Percentiles rank a stretch among this genome's conserved stretches.
These are phyloP conservation scores for Chromoteleia sp. DNA, from an alignment of 2,888 invertebrate genomes.

Conservation along the genomic window DNA sequence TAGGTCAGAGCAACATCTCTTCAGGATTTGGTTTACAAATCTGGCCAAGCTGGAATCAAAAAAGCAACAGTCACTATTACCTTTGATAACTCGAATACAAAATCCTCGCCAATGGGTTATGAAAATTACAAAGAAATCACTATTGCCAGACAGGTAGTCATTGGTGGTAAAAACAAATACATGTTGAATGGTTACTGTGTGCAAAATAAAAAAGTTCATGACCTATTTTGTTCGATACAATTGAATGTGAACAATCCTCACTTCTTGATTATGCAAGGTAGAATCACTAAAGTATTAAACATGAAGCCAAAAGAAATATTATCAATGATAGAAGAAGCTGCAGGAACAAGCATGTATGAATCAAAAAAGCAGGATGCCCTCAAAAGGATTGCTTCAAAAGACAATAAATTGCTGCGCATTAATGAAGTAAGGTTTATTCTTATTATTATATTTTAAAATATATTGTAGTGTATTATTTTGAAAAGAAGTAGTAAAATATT, in stretches of 20 bases:
- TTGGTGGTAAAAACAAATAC: slow-evolving; percentile 96
- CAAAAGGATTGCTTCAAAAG: slow-evolving; percentile 96
- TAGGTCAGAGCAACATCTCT: slow-evolving; percentile 95
- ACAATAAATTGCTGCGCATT: slow-evolving; percentile 94
- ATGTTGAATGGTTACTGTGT: slow-evolving; percentile 96
- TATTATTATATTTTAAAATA: too few species aligned
- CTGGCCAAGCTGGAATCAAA: slow-evolving; percentile 97
- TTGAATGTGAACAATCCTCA: slow-evolving; percentile 99
- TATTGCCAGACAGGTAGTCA: slow-evolving; percentile 94
- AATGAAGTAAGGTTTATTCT: slow-evolving; percentile 91
- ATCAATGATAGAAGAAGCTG: slow-evolving; percentile 99
- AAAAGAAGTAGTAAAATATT: too few species aligned
- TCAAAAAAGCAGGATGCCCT: slow-evolving; percentile 94
- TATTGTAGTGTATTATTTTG: too few species aligned
- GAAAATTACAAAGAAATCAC: slow-evolving; percentile 96
- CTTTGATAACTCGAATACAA: slow-evolving; percentile 95
- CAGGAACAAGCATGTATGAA: slow-evolving; percentile 98
- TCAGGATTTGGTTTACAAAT: slow-evolving; percentile 98
- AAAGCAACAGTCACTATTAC: slow-evolving; percentile 98
- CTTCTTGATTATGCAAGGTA: slow-evolving; percentile 99
- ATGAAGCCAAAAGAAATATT: slow-evolving; percentile 99
- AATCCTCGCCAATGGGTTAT: slow-evolving; percentile 95
- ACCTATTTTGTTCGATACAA: slow-evolving; percentile 98
- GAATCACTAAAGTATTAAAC: slow-evolving; percentile 98
- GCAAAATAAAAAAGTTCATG: slow-evolving; percentile 95